phyloP scores from a whole-genome alignment of 2,888 invertebrate species.

The Scrobipalpa atriplicella region DNA sequence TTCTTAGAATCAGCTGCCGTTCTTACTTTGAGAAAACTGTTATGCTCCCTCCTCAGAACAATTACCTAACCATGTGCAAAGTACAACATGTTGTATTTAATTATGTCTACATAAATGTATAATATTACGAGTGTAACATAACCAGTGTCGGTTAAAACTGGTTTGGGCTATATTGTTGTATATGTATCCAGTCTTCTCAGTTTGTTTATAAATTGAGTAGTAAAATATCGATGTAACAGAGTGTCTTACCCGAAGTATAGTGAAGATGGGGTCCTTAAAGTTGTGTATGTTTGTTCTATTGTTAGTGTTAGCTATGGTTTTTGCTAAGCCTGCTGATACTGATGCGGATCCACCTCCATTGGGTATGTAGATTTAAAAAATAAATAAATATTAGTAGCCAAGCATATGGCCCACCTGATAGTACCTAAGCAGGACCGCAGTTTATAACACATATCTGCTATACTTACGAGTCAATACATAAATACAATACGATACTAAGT shows the following conservation, averaged over 20 bases:
- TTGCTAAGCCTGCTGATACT: neutral
- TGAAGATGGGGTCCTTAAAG: neutral
- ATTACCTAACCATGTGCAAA: too few species aligned
- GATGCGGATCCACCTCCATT: slow-evolving; percentile 1
- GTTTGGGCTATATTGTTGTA: neutral
- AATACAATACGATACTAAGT: too few species aligned
- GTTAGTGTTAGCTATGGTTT: neutral
- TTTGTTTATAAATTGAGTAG: neutral
- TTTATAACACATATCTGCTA: too few species aligned
- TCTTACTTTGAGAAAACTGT: too few species aligned
- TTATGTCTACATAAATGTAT: neutral
- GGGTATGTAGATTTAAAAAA: neutral
- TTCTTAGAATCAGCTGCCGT: too few species aligned
- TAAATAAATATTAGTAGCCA: too few species aligned
- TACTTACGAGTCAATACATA: too few species aligned
- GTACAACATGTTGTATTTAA: too few species aligned
- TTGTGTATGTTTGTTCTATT: neutral
- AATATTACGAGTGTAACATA: neutral
- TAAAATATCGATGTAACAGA: neutral
- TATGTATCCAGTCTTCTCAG: slow-evolving; percentile 1
- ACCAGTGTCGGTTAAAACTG: slow-evolving; percentile 7
- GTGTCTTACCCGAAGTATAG: neutral
- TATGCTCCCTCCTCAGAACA: too few species aligned
- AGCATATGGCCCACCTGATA: too few species aligned
- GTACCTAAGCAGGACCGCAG: too few species aligned